A percentile compares a stretch with the other conserved stretches of the same genome.
phyloP scores from a whole-genome alignment of 2,888 invertebrate species.

The Muschampia plurimacula region DNA sequence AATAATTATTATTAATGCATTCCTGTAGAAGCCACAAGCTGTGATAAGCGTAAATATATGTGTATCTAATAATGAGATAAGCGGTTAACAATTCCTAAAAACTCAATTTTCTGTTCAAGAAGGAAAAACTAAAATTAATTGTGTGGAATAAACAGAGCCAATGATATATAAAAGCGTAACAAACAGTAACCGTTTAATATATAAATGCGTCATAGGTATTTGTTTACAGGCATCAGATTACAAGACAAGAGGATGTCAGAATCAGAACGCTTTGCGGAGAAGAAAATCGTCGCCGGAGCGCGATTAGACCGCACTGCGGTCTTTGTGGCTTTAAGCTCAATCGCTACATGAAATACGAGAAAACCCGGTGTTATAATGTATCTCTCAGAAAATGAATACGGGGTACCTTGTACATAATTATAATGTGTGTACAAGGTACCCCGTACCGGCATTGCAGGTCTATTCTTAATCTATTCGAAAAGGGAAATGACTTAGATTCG shows the following conservation, averaged over 20 bases:
- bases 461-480: too few species aligned
- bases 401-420: background rate
- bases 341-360: constrained; percentile 23
- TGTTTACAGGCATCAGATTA: constrained; percentile 25
- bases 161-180: background rate
- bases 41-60: too few species aligned
- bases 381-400: background rate
- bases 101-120: background rate
- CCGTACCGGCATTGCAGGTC: too few species aligned
- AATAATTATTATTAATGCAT: too few species aligned
- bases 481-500: too few species aligned
- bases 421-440: too few species aligned
- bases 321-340: constrained; percentile 10
- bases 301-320: constrained; percentile 4
- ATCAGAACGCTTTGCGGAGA: background rate
- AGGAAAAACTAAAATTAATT: background rate
- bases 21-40: too few species aligned
- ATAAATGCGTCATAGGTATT: constrained; percentile 27
- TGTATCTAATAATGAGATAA: too few species aligned
- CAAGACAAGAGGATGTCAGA: constrained; percentile 16
- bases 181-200: constrained; percentile 14
- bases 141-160: background rate
- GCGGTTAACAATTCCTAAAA: too few species aligned
- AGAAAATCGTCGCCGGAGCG: constrained; percentile 1
- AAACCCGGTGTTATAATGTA: background rate